phyloP scores from a whole-genome alignment of 2,113 vertebrate species.

The Vidua chalybeata region DNA sequence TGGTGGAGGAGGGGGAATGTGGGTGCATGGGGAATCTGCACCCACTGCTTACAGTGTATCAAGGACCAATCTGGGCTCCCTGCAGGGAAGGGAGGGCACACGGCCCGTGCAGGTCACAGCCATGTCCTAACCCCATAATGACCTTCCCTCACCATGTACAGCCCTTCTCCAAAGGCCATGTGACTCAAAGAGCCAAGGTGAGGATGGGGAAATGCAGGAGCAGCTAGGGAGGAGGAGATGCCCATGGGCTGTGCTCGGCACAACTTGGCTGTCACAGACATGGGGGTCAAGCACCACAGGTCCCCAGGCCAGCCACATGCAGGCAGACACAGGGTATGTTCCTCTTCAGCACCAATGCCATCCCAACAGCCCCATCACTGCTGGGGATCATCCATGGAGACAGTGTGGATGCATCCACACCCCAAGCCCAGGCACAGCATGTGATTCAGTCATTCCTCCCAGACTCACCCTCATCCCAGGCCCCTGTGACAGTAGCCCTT shows the following conservation, averaged over 20 bases:
- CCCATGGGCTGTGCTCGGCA: background rate
- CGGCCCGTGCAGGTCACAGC: background rate
- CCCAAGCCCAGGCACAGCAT: accelerated
- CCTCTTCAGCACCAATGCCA: accelerated
- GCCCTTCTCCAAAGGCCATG: background rate
- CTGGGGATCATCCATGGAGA: background rate
- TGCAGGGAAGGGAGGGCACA: background rate
- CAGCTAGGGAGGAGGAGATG: background rate
- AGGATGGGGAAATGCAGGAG: background rate
- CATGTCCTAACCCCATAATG: background rate
- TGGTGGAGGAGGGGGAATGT: background rate
- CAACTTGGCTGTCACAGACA: accelerated
- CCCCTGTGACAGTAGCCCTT: background rate
- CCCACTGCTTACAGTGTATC: background rate
- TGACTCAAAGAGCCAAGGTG: accelerated
- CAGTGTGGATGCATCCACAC: accelerated
- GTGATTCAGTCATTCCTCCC: accelerated
- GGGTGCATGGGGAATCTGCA: background rate
- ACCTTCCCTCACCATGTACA: background rate
- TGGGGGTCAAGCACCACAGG: background rate
- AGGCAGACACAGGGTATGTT: background rate
- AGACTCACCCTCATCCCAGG: accelerated
- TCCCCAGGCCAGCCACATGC: too few species aligned
- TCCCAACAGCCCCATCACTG: background rate
- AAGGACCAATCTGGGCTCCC: background rate